Conservation (phyloP, 2,888 invertebrate genomes). For the Schizaphis graminum region DNA sequence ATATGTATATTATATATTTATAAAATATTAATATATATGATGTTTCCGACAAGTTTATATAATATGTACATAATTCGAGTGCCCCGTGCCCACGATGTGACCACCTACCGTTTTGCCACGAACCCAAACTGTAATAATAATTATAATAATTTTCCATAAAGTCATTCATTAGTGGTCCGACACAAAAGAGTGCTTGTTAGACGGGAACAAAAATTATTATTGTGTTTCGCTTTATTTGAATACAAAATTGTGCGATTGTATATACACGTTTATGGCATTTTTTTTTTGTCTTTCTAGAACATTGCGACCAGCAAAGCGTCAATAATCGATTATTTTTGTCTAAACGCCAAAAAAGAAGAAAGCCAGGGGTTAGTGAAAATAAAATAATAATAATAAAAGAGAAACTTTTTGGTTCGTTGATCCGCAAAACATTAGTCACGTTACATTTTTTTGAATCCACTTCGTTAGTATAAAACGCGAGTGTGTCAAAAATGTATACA, state of each 20-base stretch:
- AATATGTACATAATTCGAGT: constrained; percentile 26
- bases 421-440: constrained; percentile 58
- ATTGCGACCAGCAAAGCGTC: constrained; percentile 55
- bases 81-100: neutral
- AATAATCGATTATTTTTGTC: constrained; percentile 65
- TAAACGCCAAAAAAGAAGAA: constrained; percentile 52
- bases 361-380: constrained; percentile 37
- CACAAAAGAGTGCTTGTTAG: constrained; percentile 58
- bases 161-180: constrained; percentile 59
- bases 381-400: constrained; percentile 52
- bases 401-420: constrained; percentile 63
- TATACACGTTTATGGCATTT: constrained; percentile 10
- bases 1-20: neutral
- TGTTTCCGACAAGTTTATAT: neutral
- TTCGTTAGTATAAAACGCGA: constrained; percentile 53
- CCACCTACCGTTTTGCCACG: constrained; percentile 25
- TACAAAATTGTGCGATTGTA: constrained; percentile 64
- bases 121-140: constrained; percentile 55
- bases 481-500: constrained; percentile 48
- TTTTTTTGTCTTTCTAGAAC: constrained; percentile 43
- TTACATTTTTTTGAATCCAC: constrained; percentile 64
- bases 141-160: constrained; percentile 59
- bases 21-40: neutral
- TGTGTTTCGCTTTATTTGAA: constrained; percentile 64
- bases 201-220: constrained; percentile 58